A percentile compares a stretch with the other conserved stretches of the same genome.
phyloP scores from a whole-genome alignment of 2,113 vertebrate genomes.

The Saccopteryx bilineata region DNA sequence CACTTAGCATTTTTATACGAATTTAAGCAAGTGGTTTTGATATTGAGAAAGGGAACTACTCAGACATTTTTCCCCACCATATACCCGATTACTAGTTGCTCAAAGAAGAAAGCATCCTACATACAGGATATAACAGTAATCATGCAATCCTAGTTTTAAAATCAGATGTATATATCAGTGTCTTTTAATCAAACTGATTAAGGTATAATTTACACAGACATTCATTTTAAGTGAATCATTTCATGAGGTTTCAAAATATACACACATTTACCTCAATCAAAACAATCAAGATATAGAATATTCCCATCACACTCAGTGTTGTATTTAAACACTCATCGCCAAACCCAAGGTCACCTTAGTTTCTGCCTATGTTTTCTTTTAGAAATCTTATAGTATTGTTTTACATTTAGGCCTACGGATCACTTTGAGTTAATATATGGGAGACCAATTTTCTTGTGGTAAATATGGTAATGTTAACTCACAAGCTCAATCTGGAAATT shows the following conservation, averaged over 20 bases:
- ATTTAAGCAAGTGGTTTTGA: constrained; percentile 35
- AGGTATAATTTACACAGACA: not conserved
- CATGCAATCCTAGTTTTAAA: constrained; percentile 28
- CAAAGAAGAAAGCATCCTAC: not conserved
- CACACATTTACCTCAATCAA: not conserved
- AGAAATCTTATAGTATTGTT: not conserved
- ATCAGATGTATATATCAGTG: not conserved
- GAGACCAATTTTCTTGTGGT: not conserved
- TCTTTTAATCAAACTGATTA: not conserved
- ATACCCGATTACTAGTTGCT: not conserved
- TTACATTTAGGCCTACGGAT: not conserved
- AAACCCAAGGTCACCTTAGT: not conserved
- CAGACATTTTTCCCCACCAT: not conserved
- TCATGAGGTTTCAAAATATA: not conserved
- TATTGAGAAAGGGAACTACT: not conserved
- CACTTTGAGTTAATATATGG: not conserved
- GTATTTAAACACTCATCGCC: not conserved
- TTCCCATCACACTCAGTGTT: not conserved
- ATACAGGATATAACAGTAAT: not conserved
- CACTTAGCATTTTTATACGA: not conserved
- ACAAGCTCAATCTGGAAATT: not conserved
- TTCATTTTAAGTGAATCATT: not conserved
- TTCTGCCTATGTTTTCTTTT: not conserved
- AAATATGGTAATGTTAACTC: not conserved
- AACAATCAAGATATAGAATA: not conserved